phyloP scores from a whole-genome alignment of 1,140 invertebrate species.

The Trissolcus basalis region DNA sequence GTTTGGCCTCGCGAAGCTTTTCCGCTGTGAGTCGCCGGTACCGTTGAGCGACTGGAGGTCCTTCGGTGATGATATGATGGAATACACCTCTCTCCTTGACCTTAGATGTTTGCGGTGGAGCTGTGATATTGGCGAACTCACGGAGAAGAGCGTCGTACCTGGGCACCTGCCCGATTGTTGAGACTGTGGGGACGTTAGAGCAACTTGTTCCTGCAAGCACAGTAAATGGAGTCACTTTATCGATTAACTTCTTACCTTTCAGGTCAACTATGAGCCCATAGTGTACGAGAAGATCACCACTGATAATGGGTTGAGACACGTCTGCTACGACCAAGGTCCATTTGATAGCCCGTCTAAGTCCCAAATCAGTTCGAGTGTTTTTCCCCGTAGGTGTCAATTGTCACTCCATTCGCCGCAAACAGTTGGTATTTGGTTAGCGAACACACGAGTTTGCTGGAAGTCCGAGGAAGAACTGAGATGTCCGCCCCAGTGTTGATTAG shows the following conservation, averaged over 20 bases:
- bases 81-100: neutral
- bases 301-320: constrained; percentile 65
- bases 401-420: constrained; percentile 47
- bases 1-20: constrained; percentile 14
- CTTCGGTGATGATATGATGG: constrained; percentile 32
- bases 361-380: constrained; percentile 61
- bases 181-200: no score
- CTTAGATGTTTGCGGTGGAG: neutral
- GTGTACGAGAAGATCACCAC: constrained; percentile 67
- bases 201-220: no score
- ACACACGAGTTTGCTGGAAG: neutral
- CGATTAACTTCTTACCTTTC: constrained; percentile 43
- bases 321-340: constrained; percentile 69
- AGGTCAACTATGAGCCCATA: constrained; percentile 65
- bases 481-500: neutral
- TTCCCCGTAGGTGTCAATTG: constrained; percentile 64
- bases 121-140: constrained; percentile 4
- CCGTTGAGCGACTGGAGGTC: constrained; percentile 16
- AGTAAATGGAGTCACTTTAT: constrained; percentile 1
- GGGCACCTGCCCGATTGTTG: no score
- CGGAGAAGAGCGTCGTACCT: neutral
- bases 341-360: constrained; percentile 57
- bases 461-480: neutral
- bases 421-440: constrained; percentile 22
- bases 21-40: constrained; percentile 19